These are phyloP conservation scores for Brachionus sp. DNA, from an alignment of 1,140 invertebrate species.

Conservation along the genomic window DNA sequence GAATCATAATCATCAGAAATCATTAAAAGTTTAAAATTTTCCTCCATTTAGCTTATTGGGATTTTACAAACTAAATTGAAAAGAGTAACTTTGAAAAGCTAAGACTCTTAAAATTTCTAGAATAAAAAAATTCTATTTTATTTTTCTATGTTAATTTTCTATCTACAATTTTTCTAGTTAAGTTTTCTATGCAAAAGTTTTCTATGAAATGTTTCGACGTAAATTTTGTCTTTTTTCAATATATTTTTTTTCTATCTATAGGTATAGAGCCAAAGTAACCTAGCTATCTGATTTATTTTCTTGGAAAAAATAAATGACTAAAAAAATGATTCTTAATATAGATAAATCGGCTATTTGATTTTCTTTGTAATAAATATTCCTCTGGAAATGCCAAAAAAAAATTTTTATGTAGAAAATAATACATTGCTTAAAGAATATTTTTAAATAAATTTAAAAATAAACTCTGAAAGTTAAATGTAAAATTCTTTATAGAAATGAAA, in stretches of 20 bases:
- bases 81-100: not conserved
- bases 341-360: too few relatives aligned
- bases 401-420: too few relatives aligned
- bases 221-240: conserved; percentile 12
- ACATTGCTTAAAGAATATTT: too few relatives aligned
- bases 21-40: not conserved
- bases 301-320: too few relatives aligned
- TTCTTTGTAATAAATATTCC: too few relatives aligned
- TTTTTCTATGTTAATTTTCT: conserved; percentile 12
- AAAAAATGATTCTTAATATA: too few relatives aligned
- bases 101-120: not conserved
- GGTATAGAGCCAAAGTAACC: not conserved
- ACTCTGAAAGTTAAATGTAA: too few relatives aligned
- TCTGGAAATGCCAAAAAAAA: too few relatives aligned
- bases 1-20: conserved; percentile 14
- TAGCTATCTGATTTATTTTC: too few relatives aligned
- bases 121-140: not conserved
- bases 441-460: too few relatives aligned
- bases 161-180: not conserved
- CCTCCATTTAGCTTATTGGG: not conserved
- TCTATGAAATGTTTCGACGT: not conserved
- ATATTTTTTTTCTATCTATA: conserved; percentile 11
- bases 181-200: not conserved
- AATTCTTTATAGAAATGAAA: too few relatives aligned
- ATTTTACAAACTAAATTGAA: not conserved